These are phyloP conservation scores for Channa maculata DNA, from an alignment of 2,113 vertebrate species.

Conservation along the genomic window DNA sequence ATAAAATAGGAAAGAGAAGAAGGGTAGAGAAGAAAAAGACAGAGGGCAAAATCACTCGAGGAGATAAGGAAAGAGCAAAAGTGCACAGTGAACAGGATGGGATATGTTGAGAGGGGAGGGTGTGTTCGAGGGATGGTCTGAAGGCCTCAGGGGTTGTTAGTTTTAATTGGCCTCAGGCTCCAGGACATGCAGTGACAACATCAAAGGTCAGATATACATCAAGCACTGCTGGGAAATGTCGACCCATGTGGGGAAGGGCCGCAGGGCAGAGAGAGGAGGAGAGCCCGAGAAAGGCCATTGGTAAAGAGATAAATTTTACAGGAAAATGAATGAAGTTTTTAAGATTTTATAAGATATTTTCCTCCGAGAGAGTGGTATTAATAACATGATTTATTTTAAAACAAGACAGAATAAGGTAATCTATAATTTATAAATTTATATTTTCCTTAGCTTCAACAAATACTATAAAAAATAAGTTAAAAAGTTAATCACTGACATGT, in stretches of 20 bases:
- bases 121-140: conserved; percentile 38
- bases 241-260: conserved; percentile 57
- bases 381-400: too few relatives aligned
- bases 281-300: conserved; percentile 27
- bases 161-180: conserved; percentile 84
- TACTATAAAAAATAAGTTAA: too few relatives aligned
- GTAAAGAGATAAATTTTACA: conserved; percentile 27
- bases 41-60: conserved; percentile 23
- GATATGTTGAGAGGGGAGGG: conserved; percentile 32
- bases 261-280: conserved; percentile 32
- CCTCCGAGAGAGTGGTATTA: not conserved
- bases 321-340: conserved; percentile 17
- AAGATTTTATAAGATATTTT: not conserved
- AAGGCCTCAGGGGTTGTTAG: conserved; percentile 72
- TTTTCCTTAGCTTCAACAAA: too few relatives aligned
- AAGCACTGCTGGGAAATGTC: conserved; percentile 79
- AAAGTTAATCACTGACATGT: too few relatives aligned
- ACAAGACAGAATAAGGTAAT: too few relatives aligned
- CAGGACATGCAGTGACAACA: conserved; percentile 79
- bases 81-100: conserved; percentile 11
- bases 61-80: conserved; percentile 12
- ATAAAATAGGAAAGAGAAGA: not conserved
- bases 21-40: conserved; percentile 9
- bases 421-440: too few relatives aligned
- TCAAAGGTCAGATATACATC: conserved; percentile 90